Evolutionary conservation across 2,888 invertebrate genomes (phyloP).

Genomic region (Danaus chrysippus): DNA sequence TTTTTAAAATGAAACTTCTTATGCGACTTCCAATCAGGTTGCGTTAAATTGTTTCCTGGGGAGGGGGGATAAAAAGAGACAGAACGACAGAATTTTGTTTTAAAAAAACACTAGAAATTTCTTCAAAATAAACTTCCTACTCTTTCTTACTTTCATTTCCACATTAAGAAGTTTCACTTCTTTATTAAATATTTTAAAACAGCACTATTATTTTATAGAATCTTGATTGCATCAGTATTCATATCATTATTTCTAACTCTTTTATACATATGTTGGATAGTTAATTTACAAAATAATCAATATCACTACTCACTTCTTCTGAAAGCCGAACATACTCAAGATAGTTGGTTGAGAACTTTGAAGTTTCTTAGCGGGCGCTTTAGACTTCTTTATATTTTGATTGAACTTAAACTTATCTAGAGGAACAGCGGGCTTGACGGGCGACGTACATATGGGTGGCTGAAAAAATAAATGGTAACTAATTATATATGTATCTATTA

Average conservation of each 20-base stretch:
- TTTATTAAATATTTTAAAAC: no score
- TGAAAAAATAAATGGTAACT: not conserved
- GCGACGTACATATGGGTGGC: not conserved
- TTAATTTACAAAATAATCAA: not conserved
- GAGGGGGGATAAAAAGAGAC: no score
- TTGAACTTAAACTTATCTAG: conserved; percentile 22
- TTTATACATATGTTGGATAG: not conserved
- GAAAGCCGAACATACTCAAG: conserved; percentile 83
- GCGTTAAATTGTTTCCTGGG: no score
- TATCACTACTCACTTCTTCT: conserved; percentile 72
- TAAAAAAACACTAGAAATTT: no score
- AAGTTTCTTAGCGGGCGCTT: conserved; percentile 52
- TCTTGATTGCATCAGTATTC: not conserved
- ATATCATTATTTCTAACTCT: not conserved
- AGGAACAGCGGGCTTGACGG: conserved; percentile 24
- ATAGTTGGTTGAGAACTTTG: conserved; percentile 78
- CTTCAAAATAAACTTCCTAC: no score
- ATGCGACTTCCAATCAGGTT: no score
- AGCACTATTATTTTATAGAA: no score
- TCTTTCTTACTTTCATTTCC: no score
- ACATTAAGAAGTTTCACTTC: no score
- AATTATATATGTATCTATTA: not conserved
- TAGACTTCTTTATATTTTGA: conserved; percentile 34
- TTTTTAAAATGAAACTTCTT: no score
- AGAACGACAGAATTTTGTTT: no score